Base-by-base conservation (phyloP, 2,888 invertebrate genomes). In the Erebia palarica region DNA sequence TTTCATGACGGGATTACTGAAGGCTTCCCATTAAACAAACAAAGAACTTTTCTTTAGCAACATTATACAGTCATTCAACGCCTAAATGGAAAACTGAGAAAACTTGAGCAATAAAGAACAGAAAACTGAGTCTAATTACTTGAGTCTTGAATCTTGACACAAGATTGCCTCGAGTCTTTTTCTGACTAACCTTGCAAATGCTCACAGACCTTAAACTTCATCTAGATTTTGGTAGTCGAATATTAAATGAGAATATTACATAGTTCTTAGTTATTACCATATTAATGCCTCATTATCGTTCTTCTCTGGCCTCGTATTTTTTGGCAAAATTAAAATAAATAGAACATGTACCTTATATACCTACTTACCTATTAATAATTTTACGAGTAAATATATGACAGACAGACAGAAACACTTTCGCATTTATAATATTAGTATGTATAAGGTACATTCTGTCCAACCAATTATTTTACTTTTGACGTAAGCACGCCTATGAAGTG, bases 151-250 rank as follows among this genome's bases (percentile, higher is more conserved):
- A 1, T 5, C 11, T 21, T 18, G 57, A 10, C 16, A 10, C 18
- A 1, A 13, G 57, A 16, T 16, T 18, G 21, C 42, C 60, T 59
- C 59, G 59, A 14, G 36, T 9, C n/a, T 60, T 60, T 53, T 53
- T 16, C 16, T 36, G 5, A 14, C 36, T 60, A 60, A 60, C 60
- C 60, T 60, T 42, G 60, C 42, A 60, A 27, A 60, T 16, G 60
- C n/a, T 60, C 60, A 42, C 5, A 58, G 58, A 58, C 60, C 60
- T 60, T 60, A 42, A 60, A 60, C 63, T 63, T 63, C 63, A 63
- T 49, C 18, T 21, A 21, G 18, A 21, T 47, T 16, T 16, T 18
- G 21, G 47, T 57, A 57, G 8, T 58, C 14, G 36, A 60, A 60
- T 60, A 42, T 60, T 42, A 10, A 18, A 18, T 16, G 11, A 14